Conservation (phyloP, 2,113 vertebrate genomes). For the Pleuronectes platessa region DNA sequence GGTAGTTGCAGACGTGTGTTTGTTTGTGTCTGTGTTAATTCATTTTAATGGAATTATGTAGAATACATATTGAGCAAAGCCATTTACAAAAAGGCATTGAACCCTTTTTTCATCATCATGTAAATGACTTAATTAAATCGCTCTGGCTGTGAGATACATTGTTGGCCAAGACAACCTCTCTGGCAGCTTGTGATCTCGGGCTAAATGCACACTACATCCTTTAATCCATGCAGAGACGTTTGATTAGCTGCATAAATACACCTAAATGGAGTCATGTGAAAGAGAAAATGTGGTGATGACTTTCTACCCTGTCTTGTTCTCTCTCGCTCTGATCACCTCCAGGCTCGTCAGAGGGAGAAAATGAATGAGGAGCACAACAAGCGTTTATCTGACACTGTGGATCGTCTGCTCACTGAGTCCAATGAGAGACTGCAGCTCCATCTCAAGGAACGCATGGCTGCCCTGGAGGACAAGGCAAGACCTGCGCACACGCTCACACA, state of each 20-base stretch:
- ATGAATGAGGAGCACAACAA: constrained; percentile 99
- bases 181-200: constrained; percentile 58
- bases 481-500: constrained; percentile 3
- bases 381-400: constrained; percentile 93
- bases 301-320: constrained; percentile 12
- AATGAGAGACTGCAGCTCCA: constrained; percentile 96
- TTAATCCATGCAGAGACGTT: constrained; percentile 55
- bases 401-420: constrained; percentile 93
- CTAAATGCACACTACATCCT: constrained; percentile 61
- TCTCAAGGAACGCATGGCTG: constrained; percentile 96
- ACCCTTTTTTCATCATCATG: constrained; percentile 50
- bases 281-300: constrained; percentile 48
- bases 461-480: constrained; percentile 91
- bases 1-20: constrained; percentile 55
- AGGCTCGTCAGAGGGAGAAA: constrained; percentile 98
- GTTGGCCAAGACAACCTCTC: constrained; percentile 56
- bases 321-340: constrained; percentile 18
- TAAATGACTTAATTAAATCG: constrained; percentile 68
- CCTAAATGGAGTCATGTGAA: constrained; percentile 51
- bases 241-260: constrained; percentile 62
- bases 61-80: constrained; percentile 23
- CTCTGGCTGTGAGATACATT: constrained; percentile 46
- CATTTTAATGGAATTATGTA: constrained; percentile 36
- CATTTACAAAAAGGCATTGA: constrained; percentile 43
- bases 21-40: constrained; percentile 47